Conservation (phyloP, 1,140 invertebrate species). For the Pseudomyrmex flavicornis region DNA sequence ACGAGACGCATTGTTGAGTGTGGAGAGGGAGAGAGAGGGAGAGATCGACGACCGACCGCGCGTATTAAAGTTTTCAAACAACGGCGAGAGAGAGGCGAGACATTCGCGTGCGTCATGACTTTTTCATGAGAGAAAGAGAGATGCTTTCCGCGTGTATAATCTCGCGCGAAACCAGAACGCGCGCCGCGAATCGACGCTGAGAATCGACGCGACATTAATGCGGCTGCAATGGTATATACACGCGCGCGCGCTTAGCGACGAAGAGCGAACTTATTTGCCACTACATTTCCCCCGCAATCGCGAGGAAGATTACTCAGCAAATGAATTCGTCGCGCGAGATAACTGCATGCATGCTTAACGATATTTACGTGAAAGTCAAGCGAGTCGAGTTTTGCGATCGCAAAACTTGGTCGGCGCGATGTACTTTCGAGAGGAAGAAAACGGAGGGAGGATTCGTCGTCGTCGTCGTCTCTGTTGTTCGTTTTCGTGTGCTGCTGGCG, state of each 20-base stretch:
- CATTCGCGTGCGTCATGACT: conserved; percentile 26
- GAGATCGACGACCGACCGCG: not conserved
- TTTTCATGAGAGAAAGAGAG: conserved; percentile 27
- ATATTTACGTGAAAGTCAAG: conserved; percentile 16
- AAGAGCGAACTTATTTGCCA: conserved; percentile 25
- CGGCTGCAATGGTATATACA: not conserved
- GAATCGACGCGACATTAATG: not conserved
- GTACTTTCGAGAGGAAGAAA: not conserved
- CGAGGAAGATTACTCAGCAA: conserved; percentile 11
- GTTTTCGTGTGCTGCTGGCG: not conserved
- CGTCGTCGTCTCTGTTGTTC: not conserved
- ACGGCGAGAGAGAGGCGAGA: not conserved
- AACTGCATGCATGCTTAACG: conserved; percentile 22
- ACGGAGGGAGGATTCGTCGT: not conserved
- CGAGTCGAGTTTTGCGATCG: not conserved
- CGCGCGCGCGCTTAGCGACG: not conserved
- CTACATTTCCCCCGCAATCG: conserved; percentile 11
- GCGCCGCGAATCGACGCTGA: not conserved
- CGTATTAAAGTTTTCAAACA: conserved; percentile 39
- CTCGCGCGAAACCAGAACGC: conserved; percentile 12
- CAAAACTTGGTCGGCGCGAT: not conserved
- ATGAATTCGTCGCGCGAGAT: conserved; percentile 12
- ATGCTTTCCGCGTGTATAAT: conserved; percentile 23
- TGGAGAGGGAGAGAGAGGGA: not conserved
- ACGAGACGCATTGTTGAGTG: conserved; percentile 12